Evolutionary conservation across 2,113 vertebrate genomes (phyloP), one percentile per base, ranked within the genome.

Genomic region (Rhegmatorhina hoffmannsi): DNA sequence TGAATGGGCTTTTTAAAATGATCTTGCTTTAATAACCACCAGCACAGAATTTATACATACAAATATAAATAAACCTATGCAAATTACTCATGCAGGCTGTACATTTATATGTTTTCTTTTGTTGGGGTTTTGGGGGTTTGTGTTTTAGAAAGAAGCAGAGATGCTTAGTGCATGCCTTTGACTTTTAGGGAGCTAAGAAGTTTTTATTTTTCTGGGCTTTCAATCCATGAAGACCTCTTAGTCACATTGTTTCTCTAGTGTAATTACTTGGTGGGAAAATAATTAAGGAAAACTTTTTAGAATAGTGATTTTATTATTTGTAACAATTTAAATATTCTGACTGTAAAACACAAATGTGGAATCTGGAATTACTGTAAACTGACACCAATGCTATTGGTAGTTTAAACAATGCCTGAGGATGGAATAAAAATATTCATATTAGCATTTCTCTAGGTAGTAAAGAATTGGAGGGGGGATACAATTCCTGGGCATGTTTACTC

Each of bases 171-270:
- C 23, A 40, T 92, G 29, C 52, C 24, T 92, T 92, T 83, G 72
- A 94, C 66, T 96, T 94, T 38, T 53, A 79, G 25, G 47, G 67
- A 72, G 28, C 79, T 87, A 33, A 43, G 50, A 88, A 91, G 87
- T 85, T 94, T 87, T 72, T 82, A 79, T 92, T 96, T 95, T 84
- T 44, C 52, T 69, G 18, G 5, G 7, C 33, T 93, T 94, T 92
- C 38, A 38, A 1, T 77, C 53, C 24, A 5, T 88, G 47, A 91
- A 82, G 49, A 76, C 36, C 55, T 91, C 12, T 81, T 68, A 90
- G 44, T 74, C 33, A 28, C 50, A 34, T 23, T 67, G 70, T 62
- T 83, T 94, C 56, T 94, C 10, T 80, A 44, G 34, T 64, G 24
- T 58, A 66, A 58, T 78, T 79, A 36, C 63, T 84, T 58, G 3